phyloP scores from a whole-genome alignment of 2,113 vertebrate species.

The Hemicordylus capensis region DNA sequence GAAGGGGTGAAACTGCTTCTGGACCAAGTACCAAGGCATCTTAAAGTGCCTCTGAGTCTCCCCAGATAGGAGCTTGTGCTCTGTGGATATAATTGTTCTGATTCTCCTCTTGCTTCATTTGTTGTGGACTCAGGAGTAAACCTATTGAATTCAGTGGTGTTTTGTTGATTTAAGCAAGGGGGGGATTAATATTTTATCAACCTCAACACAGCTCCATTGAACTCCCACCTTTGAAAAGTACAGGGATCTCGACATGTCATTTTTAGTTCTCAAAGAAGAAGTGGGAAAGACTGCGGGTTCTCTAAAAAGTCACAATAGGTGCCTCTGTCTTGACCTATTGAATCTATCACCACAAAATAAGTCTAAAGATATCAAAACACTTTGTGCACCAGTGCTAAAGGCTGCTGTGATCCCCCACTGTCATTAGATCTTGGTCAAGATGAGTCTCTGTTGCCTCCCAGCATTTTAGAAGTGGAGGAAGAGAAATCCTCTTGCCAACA shows the following conservation, averaged over 20 bases:
- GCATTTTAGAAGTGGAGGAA: background rate
- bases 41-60: slow-evolving; percentile 9
- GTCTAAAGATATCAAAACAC: slow-evolving; percentile 23
- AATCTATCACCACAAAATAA: background rate
- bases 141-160: background rate
- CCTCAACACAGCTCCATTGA: background rate
- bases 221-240: slow-evolving; percentile 38
- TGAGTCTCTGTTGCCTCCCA: background rate
- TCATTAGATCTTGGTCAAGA: background rate
- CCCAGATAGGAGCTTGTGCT: background rate
- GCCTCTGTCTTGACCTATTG: background rate
- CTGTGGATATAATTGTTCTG: background rate
- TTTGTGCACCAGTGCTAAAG: background rate
- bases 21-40: background rate
- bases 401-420: slow-evolving; percentile 37
- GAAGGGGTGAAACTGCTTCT: background rate
- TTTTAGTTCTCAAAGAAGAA: slow-evolving; percentile 13
- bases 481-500: slow-evolving; percentile 34
- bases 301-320: background rate
- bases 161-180: background rate
- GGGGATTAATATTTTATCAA: background rate
- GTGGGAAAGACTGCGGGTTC: slow-evolving; percentile 12
- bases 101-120: background rate
- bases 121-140: background rate
- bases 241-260: slow-evolving; percentile 16